Evolutionary conservation across 2,888 invertebrate species (phyloP), one percentile per base, ranked within the genome.

Genomic region (Raillietiella orientalis): DNA sequence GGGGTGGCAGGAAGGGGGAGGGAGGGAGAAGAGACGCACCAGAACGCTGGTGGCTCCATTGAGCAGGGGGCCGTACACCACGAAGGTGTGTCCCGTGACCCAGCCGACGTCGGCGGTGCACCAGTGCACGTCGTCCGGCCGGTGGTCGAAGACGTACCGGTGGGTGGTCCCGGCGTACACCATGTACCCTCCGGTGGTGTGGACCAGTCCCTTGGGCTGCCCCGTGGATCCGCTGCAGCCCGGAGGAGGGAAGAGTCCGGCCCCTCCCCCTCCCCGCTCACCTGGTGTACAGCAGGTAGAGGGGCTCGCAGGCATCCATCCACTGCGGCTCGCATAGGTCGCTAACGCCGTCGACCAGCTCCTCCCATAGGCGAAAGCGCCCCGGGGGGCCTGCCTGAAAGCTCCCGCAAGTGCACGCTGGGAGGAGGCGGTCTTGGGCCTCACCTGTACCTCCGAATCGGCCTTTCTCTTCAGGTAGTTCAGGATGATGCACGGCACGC

Each of bases 41-140:
- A 96, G 59, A 26, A 96, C 69, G 21, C 79, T 75, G 5, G 87
- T 87, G 11, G 87, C 75, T 2, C 66, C 75, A 47, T 87, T 87
- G 9, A 74, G 69, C 31, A 96, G 50, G 3, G 93, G 90, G 8
- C 84, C 93, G 45, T 96, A 96, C n/a, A 8, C n/a, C 6, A 53
- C 45, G 19, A 5, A 24, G 6, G 14, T 26, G 25, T 29, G 14
- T 22, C 32, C 46, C 5, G 45, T 47, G 30, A 47, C 46, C 28
- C 28, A 47, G 23, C 46, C 47, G 27, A 46, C 38, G 33, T 47
- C 47, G 16, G 48, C 49, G 11, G 47, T 48, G 28, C 47, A 44
- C 39, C 46, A 47, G 34, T 42, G 46, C 13, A 47, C 38, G 28
- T 49, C 46, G 11, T 34, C 38, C 4, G 40, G 36, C 8, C 51